These are phyloP conservation scores for Toxotes chatareus DNA, from an alignment of 2,113 vertebrate species.

Conservation along the genomic window DNA sequence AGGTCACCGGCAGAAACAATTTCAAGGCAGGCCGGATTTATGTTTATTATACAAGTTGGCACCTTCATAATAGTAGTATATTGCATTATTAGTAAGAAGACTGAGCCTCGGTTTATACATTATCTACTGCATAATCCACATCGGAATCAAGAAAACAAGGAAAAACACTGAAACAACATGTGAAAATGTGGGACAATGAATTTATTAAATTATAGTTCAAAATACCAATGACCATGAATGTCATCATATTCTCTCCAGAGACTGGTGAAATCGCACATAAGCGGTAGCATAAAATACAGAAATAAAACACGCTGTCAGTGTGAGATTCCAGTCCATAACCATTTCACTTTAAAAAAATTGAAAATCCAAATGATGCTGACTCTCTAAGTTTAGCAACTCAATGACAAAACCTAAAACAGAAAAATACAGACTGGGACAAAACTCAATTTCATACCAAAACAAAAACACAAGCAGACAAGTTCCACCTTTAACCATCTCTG, in stretches of 20 bases:
- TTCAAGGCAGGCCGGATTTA: too few species aligned
- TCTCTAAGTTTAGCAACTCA: neutral
- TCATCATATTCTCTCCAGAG: neutral
- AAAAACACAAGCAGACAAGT: neutral
- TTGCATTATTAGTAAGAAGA: neutral
- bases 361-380: neutral
- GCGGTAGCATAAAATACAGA: neutral
- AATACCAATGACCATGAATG: neutral
- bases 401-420: neutral
- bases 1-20: too few species aligned
- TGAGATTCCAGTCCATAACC: neutral
- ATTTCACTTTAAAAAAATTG: neutral
- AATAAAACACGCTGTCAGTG: neutral
- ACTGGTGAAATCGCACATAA: neutral
- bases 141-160: neutral
- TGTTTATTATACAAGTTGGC: too few species aligned
- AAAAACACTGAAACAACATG: neutral
- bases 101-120: neutral
- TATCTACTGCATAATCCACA: neutral
- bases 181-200: neutral
- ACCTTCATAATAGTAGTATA: neutral
- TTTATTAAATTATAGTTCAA: conserved; percentile 52
- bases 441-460: neutral
- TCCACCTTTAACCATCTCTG: neutral
- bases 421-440: neutral